Conservation (phyloP, 2,797 vertebrate species). For the Phalloptychus januarius region DNA sequence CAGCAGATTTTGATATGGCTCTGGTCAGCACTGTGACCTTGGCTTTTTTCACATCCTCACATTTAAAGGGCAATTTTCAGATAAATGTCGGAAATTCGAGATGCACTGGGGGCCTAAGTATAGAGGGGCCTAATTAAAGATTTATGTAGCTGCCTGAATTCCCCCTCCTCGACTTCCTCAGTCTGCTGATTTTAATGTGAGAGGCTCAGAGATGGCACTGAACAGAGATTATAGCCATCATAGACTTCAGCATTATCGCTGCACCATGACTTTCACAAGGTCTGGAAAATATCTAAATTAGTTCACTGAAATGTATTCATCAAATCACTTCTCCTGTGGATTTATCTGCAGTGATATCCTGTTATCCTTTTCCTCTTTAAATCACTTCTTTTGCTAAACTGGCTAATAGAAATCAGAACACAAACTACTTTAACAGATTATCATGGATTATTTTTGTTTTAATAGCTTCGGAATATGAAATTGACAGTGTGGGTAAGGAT, state of each 20-base stretch:
- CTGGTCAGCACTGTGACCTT: constrained; percentile 69
- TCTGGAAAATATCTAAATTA: constrained; percentile 56
- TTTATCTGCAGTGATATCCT: not conserved
- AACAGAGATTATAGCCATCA: constrained; percentile 61
- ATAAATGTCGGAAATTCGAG: constrained; percentile 84
- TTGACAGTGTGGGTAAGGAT: not conserved
- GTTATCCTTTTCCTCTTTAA: not conserved
- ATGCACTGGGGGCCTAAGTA: constrained; percentile 75
- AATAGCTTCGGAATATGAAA: not conserved
- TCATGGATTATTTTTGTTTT: not conserved
- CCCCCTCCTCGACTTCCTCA: constrained; percentile 46
- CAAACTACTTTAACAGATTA: not conserved
- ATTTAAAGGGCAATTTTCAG: constrained; percentile 79
- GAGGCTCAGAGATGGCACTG: constrained; percentile 62
- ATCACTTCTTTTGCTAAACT: not conserved
- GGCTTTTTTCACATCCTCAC: constrained; percentile 50
- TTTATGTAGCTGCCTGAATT: constrained; percentile 77
- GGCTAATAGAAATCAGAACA: not conserved
- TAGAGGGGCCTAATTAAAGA: constrained; percentile 83
- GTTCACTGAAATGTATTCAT: constrained; percentile 25
- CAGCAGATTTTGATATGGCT: constrained; percentile 51
- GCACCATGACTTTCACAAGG: constrained; percentile 51
- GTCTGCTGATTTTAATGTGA: constrained; percentile 71
- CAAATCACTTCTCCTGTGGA: constrained; percentile 10
- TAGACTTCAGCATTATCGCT: constrained; percentile 56